Conservation (phyloP, 2,797 vertebrate species). For the Acipenser oxyrinchus region DNA sequence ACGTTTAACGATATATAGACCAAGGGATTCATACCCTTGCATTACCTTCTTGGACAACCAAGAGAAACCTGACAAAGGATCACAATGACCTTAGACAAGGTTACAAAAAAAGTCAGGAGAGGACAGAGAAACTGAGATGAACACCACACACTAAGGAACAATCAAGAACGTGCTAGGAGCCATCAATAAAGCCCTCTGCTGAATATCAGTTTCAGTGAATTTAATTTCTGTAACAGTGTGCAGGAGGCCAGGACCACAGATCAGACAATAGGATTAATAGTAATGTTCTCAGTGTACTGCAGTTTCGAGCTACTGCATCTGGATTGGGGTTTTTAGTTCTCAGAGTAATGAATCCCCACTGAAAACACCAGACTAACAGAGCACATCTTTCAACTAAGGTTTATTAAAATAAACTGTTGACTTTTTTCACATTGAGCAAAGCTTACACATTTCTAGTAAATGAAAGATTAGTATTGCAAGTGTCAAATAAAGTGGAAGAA, state of each 20-base stretch:
- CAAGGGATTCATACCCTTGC: conserved; percentile 9
- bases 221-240: neutral
- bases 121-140: neutral
- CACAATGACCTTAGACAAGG: conserved; percentile 13
- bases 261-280: neutral
- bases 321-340: neutral
- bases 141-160: neutral
- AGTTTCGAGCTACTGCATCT: neutral
- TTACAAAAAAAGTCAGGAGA: neutral
- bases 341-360: neutral
- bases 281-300: neutral
- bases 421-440: too few relatives aligned
- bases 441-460: too few relatives aligned
- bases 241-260: neutral
- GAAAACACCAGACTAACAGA: neutral
- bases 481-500: too few relatives aligned
- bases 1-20: conserved; percentile 4
- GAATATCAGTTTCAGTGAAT: neutral
- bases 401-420: too few relatives aligned
- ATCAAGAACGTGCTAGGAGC: neutral
- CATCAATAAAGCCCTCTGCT: neutral
- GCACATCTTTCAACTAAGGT: too few relatives aligned
- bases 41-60: conserved; percentile 15
- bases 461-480: too few relatives aligned
- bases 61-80: conserved; percentile 7